Evolutionary conservation across 1,140 invertebrate species (phyloP), one percentile per base, ranked within the genome.

Genomic region (Aphelinus certus): DNA sequence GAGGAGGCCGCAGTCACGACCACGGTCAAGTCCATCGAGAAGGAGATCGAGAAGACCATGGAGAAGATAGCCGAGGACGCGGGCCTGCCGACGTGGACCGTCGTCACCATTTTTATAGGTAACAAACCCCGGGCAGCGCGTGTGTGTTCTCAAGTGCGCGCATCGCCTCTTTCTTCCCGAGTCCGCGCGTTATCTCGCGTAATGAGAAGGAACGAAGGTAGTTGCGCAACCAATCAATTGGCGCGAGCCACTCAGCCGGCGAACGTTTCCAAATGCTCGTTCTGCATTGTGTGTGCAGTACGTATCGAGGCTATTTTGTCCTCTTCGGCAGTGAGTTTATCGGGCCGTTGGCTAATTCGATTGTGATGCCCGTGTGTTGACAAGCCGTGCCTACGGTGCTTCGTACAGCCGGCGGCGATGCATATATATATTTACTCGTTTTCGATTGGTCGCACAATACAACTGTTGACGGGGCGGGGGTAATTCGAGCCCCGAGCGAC

Each of bases 31-130:
- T 56, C 80, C 3, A 77, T 88, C 42, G 87, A 83, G 66, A 77
- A 81, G 56, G 80, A 87, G 65, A 60, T 88, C n/a, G 84, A 86
- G 65, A 82, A 83, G 7, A 58, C 89, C 7, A 84, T 89, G 26
- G 88, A 90, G 62, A 88, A 89, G 9, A 70, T 93, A 3, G 90
- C 90, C 6, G 87, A 91, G 46, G 90, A 91, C 79, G 90, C 91
- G 71, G 92, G 92, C 26, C 90, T 94, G 78, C 92, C 93, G 47
- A 88, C 91, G 79, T 94, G 93, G 92, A 92, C 89, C 58, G 85
- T 95, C 72, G 91, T 94, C 47, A 90, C 92, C 75, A 93, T 95
- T 81, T 88, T 93, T 78, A 91, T 94, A 89, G 90, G 91, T 91
- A 87, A 85, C 77, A 77, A 26, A 26, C 26, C 26, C 26, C 26